Evolutionary conservation across 1,140 invertebrate species (phyloP), one percentile per base, ranked within the genome.

Genomic region (Acromyrmex echinatior): DNA sequence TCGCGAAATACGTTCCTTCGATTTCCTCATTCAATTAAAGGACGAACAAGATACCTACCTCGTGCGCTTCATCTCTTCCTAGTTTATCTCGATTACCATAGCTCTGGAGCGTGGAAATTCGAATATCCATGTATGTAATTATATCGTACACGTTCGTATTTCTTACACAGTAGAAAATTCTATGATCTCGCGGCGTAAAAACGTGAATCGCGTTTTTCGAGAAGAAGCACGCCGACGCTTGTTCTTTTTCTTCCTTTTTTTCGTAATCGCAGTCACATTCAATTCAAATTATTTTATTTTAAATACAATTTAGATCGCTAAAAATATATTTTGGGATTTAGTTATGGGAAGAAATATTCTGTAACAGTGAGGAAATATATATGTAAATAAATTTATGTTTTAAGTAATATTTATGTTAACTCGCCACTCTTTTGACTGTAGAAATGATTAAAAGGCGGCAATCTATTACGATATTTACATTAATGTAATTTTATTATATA

Each of bases 41-140:
- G 10, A 74, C 18, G 18, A 51, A 45, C 25, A 76, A 76, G 68
- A 62, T 82, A 82, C 56, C 56, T 84, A 84, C 56, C 70, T 84
- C 70, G 56, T 74, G 70, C 70, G 53, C 39, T 84, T 84, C 49
- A 35, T 76, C n/a, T 58, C 25, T 49, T 65, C 60, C 56, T 76
- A 84, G 39, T 63, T 74, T 76, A 84, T 76, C 56, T 76, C 25
- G 16, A 71, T 56, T 68, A 80, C 18, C 35, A 45, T 14, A 7
- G 9, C 49, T 76, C 28, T 45, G 31, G 9, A 45, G 12, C 21
- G 28, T 71, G 6, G n/a, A 70, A 56, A 35, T 80, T 51, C 14
- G 28, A 79, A 66, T 35, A 21, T 35, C 12, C 39, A 25, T n/a
- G n/a, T 74, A 74, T n/a, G 28, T 31, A 58, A 79, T 79, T 3